Conservation (phyloP, 1,140 invertebrate genomes). For the Anthonomus grandis region DNA sequence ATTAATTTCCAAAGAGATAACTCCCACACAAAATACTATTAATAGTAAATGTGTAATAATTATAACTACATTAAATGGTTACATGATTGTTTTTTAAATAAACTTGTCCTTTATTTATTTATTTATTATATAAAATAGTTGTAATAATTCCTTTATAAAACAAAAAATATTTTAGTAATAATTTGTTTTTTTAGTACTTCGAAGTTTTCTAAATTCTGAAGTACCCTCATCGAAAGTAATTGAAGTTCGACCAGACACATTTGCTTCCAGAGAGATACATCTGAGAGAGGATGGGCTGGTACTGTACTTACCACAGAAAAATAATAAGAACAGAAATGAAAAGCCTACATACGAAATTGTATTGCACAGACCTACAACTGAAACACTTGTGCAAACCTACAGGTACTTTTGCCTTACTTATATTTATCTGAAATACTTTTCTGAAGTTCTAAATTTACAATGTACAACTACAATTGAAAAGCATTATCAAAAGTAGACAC, state of each 20-base stretch:
- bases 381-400: slow-evolving; percentile 62
- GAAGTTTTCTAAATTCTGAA: slow-evolving; percentile 52
- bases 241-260: slow-evolving; percentile 65
- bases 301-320: slow-evolving; percentile 59
- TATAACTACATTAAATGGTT: too few species aligned
- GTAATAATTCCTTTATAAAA: slow-evolving; percentile 5
- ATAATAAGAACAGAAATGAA: slow-evolving; percentile 49
- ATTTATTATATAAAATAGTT: too few species aligned
- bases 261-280: slow-evolving; percentile 59
- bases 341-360: slow-evolving; percentile 66
- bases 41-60: too few species aligned
- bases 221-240: slow-evolving; percentile 59
- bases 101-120: too few species aligned
- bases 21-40: too few species aligned
- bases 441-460: slow-evolving; percentile 2
- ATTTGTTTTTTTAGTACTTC: slow-evolving; percentile 49
- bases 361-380: slow-evolving; percentile 65
- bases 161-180: neutral
- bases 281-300: slow-evolving; percentile 68
- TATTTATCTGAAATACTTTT: neutral
- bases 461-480: too few species aligned
- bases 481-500: too few species aligned
- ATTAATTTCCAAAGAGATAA: too few species aligned
- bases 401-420: too few species aligned
- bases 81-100: too few species aligned